Evolutionary conservation across 37 sponge, comb jelly and placozoan species (phyloP).

Genomic region (Geodia barretti): DNA sequence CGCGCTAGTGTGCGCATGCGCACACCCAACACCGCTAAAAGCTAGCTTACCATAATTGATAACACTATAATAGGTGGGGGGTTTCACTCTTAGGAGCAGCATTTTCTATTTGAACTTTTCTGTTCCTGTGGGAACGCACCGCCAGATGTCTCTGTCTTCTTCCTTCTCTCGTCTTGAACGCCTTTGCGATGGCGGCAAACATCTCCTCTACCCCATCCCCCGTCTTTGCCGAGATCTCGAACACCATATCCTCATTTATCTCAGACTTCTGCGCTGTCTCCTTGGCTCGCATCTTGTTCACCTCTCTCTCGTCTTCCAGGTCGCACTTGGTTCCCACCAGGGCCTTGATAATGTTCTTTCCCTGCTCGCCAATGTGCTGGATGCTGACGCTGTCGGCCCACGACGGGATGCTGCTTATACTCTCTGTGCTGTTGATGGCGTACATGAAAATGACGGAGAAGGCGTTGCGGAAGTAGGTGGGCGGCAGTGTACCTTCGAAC

Average conservation of each 20-base stretch:
- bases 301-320: constrained; percentile 25
- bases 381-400: constrained; percentile 50
- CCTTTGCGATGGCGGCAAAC: constrained; percentile 52
- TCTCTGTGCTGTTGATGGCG: constrained; percentile 35
- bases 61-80: no score
- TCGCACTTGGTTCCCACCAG: constrained; percentile 71
- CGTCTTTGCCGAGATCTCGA: constrained; percentile 56
- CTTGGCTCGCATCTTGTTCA: neutral
- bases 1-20: no score
- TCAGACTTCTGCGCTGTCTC: constrained; percentile 35
- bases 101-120: no score
- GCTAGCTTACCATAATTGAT: no score
- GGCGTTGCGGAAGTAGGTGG: constrained; percentile 71
- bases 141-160: no score
- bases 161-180: neutral
- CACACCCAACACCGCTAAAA: no score
- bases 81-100: no score
- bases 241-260: constrained; percentile 32
- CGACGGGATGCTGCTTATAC: constrained; percentile 26
- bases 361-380: constrained; percentile 18
- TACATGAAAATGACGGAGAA: constrained; percentile 61
- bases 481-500: constrained; percentile 61
- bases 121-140: no score
- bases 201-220: constrained; percentile 57
- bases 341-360: neutral